phyloP scores from a whole-genome alignment of 2,797 vertebrate genomes.

The Pachyuromys duprasi region DNA sequence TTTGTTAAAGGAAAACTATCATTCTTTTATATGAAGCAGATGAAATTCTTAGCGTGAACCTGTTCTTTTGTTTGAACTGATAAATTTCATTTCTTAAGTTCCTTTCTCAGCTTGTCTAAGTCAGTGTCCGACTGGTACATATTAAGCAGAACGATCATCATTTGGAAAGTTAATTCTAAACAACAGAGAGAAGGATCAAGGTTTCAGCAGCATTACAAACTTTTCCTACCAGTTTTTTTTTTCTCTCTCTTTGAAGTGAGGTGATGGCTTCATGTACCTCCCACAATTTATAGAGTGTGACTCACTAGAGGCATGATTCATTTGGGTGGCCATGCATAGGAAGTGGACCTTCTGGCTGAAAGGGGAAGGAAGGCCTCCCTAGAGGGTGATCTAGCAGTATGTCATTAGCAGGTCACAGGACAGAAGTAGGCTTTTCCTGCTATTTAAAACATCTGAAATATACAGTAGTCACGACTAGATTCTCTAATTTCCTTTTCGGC shows the following conservation, averaged over 20 bases:
- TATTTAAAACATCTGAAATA: background rate
- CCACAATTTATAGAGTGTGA: background rate
- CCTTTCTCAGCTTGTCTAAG: background rate
- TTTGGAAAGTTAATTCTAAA: background rate
- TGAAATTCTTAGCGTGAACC: slow-evolving; percentile 20
- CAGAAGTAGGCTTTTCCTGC: background rate
- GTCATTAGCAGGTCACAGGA: slow-evolving; percentile 34
- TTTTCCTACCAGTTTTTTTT: background rate
- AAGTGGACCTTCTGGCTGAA: background rate
- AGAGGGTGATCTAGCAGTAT: background rate
- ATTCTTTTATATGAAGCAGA: background rate
- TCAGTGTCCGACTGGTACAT: background rate
- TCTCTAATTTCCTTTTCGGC: background rate
- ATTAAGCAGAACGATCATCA: background rate
- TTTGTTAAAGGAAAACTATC: slow-evolving; percentile 3
- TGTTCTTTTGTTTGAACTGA: background rate
- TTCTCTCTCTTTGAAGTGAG: background rate
- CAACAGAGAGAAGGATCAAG: background rate
- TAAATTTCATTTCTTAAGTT: slow-evolving; percentile 43
- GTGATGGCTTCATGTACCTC: background rate
- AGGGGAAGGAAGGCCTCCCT: background rate
- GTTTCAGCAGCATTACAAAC: background rate
- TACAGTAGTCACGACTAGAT: background rate
- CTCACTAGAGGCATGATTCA: background rate
- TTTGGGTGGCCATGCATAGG: background rate